A percentile compares a stretch with the other conserved stretches of the same genome.
Conservation (phyloP, 2,797 vertebrate species). For the Carduelis carduelis region DNA sequence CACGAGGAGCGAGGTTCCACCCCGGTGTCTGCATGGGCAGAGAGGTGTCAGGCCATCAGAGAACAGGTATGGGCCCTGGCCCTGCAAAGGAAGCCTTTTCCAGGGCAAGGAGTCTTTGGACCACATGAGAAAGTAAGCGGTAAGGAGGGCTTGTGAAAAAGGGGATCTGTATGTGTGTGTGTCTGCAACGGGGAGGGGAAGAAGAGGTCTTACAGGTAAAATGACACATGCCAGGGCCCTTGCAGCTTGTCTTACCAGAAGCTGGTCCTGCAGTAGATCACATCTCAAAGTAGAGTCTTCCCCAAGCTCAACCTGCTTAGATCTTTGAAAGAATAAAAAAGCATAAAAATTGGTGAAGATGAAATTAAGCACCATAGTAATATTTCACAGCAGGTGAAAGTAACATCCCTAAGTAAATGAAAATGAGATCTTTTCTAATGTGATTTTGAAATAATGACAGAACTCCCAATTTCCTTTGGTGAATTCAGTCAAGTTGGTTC, state of each 20-base stretch:
- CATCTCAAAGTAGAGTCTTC: not conserved
- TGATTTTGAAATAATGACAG: not conserved
- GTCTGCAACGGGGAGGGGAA: rapidly evolving
- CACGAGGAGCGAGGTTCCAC: rapidly evolving
- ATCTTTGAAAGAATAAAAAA: not conserved
- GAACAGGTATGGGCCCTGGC: rapidly evolving
- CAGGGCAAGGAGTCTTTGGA: not conserved
- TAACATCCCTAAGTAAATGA: not conserved
- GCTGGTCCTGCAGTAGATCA: not conserved
- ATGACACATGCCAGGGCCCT: not conserved
- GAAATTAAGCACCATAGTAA: not conserved
- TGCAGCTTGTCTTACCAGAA: not conserved
- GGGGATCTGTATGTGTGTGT: not conserved
- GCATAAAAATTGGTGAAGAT: not conserved
- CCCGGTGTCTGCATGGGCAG: rapidly evolving
- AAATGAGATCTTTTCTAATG: not conserved
- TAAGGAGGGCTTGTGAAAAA: not conserved
- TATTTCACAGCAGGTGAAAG: not conserved
- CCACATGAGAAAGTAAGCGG: no score
- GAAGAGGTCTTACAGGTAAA: not conserved
- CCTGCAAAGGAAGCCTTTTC: not conserved
- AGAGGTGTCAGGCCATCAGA: not conserved
- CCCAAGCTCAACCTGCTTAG: not conserved
- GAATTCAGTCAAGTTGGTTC: not conserved
- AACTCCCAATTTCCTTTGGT: not conserved